Percentiles rank a stretch among this genome's conserved stretches.
Conservation (phyloP, 2,888 invertebrate genomes). For the Julus scanicus region DNA sequence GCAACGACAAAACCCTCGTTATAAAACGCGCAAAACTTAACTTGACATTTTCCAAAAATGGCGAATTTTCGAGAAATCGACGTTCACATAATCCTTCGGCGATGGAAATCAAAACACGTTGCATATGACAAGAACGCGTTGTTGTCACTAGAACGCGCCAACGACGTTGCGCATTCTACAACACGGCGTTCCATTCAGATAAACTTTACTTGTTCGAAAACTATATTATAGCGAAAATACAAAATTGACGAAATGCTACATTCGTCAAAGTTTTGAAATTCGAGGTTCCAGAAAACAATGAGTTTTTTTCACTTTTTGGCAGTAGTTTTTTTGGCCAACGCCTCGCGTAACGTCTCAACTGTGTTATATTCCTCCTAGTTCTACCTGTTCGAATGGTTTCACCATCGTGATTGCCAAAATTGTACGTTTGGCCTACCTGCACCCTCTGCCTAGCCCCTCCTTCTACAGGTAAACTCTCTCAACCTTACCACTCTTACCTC, state of each 20-base stretch:
- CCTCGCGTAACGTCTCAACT: not conserved
- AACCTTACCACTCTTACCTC: not conserved
- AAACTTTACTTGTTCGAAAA: not conserved
- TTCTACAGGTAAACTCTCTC: not conserved
- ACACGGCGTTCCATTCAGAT: not conserved
- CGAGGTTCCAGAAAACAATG: not conserved
- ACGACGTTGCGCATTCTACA: not conserved
- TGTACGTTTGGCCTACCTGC: not conserved
- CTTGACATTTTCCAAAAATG: not conserved
- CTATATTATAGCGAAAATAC: not conserved
- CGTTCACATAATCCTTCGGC: conserved; percentile 7
- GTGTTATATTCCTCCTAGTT: not conserved
- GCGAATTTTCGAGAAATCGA: not conserved
- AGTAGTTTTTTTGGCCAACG: not conserved
- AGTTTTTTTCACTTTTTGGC: not conserved
- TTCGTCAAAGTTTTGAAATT: not conserved
- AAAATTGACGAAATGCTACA: not conserved
- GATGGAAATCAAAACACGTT: not conserved
- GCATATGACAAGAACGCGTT: not conserved
- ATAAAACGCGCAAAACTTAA: not conserved
- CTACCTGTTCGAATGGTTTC: conserved; percentile 8
- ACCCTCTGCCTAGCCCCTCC: not conserved
- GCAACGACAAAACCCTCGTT: not conserved
- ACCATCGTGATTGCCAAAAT: not conserved
- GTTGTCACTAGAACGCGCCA: not conserved